phyloP scores from a whole-genome alignment of 2,113 vertebrate genomes.

The Clarias gariepinus region DNA sequence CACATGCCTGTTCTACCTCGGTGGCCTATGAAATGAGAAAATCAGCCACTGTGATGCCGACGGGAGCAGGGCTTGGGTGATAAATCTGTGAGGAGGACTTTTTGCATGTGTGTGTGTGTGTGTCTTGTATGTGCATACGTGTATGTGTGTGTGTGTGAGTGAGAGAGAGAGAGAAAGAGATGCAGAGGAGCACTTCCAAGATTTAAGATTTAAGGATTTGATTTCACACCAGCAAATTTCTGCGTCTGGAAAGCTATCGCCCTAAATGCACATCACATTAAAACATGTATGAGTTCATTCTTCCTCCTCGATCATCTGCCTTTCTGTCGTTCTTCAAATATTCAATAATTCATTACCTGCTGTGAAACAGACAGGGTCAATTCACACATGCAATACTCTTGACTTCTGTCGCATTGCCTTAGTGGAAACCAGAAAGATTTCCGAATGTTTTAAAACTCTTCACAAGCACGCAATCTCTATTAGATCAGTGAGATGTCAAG shows the following conservation, averaged over 20 bases:
- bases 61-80: conserved; percentile 72
- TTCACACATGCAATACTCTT: conserved; percentile 28
- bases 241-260: conserved; percentile 52
- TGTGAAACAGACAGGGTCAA: conserved; percentile 34
- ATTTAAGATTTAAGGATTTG: conserved; percentile 62
- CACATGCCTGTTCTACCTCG: conserved; percentile 82
- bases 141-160: conserved; percentile 44
- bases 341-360: conserved; percentile 47
- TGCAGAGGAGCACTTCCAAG: conserved; percentile 46
- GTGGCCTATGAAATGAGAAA: conserved; percentile 88
- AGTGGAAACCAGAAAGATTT: not conserved
- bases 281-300: conserved; percentile 62
- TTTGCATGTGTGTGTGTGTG: conserved; percentile 54
- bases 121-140: conserved; percentile 47
- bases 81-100: conserved; percentile 58
- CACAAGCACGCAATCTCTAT: conserved; percentile 9
- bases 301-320: conserved; percentile 51
- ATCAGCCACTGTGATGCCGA: conserved; percentile 83
- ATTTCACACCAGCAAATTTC: conserved; percentile 56
- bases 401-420: not conserved
- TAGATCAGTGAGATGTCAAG: conserved; percentile 29
- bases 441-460: not conserved
- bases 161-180: conserved; percentile 13
- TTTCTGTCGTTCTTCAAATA: conserved; percentile 51
- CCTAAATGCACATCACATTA: conserved; percentile 63